These are phyloP conservation scores for Periphyllus acericola DNA, from an alignment of 2,888 invertebrate species.

Conservation along the genomic window DNA sequence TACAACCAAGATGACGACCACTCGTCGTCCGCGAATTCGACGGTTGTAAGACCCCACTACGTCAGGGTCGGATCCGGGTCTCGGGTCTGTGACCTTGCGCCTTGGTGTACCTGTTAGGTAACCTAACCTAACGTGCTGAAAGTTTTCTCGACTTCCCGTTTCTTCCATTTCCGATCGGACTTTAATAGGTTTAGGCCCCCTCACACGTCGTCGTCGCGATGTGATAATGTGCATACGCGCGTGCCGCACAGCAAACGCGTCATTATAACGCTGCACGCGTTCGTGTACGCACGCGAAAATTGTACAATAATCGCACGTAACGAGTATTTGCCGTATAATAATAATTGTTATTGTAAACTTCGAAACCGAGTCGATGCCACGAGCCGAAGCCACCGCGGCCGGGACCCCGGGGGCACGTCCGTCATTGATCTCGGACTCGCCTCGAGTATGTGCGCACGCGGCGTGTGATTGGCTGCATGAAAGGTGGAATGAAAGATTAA, in stretches of 20 bases:
- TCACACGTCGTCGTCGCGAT: not conserved
- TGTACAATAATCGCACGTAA: too few relatives aligned
- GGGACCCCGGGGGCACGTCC: conserved; percentile 14
- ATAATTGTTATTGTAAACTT: not conserved
- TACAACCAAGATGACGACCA: too few relatives aligned
- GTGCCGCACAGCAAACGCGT: too few relatives aligned
- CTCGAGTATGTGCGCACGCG: not conserved
- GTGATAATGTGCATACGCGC: too few relatives aligned
- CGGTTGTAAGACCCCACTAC: not conserved
- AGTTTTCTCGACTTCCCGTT: conserved; percentile 7
- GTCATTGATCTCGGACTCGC: conserved; percentile 35
- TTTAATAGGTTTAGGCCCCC: not conserved
- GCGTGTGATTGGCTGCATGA: not conserved
- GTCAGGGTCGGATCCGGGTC: not conserved
- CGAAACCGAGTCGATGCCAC: not conserved
- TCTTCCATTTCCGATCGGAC: not conserved
- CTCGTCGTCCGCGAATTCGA: not conserved
- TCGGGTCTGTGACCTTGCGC: not conserved
- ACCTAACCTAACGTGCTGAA: too few relatives aligned
- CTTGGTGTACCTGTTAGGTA: not conserved
- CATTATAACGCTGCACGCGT: too few relatives aligned
- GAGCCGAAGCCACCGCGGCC: too few relatives aligned
- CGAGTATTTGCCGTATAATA: not conserved
- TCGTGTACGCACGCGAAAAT: too few relatives aligned
- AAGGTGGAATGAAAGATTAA: not conserved